phyloP scores from a whole-genome alignment of 2,797 vertebrate species.

The Coracias cyanogaster region DNA sequence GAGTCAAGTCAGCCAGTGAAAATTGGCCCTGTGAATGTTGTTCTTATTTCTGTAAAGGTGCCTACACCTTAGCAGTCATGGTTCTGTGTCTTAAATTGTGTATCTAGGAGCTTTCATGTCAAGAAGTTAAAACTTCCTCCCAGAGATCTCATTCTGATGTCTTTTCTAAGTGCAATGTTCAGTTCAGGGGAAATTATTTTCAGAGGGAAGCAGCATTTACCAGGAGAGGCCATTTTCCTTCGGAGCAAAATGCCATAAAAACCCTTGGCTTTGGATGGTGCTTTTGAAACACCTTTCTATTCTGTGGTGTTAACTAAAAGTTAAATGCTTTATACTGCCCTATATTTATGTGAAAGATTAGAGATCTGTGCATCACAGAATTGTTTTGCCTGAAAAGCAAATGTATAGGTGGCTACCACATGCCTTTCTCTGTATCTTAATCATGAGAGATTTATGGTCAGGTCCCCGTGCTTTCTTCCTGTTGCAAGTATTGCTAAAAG shows the following conservation, averaged over 20 bases:
- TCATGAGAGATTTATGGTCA: background rate
- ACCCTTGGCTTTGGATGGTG: background rate
- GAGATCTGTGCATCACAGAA: background rate
- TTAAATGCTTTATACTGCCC: background rate
- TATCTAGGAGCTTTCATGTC: background rate
- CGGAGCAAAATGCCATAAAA: background rate
- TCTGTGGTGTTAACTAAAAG: background rate
- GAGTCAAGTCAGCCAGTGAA: background rate
- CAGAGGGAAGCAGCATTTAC: background rate
- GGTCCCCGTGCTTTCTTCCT: fast-evolving
- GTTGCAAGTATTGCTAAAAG: background rate
- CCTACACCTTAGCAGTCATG: background rate
- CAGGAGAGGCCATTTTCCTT: background rate
- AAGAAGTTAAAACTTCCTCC: background rate
- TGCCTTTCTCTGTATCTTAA: background rate
- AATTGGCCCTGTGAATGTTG: background rate
- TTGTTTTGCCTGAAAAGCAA: background rate
- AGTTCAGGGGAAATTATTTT: background rate
- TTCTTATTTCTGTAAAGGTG: background rate
- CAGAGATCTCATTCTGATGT: background rate
- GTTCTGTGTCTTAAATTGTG: background rate
- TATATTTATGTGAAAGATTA: background rate
- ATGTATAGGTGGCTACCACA: background rate
- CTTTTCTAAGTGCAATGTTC: background rate
- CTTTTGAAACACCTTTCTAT: background rate